phyloP scores from a whole-genome alignment of 2,113 vertebrate species.

The Menidia beryllina region DNA sequence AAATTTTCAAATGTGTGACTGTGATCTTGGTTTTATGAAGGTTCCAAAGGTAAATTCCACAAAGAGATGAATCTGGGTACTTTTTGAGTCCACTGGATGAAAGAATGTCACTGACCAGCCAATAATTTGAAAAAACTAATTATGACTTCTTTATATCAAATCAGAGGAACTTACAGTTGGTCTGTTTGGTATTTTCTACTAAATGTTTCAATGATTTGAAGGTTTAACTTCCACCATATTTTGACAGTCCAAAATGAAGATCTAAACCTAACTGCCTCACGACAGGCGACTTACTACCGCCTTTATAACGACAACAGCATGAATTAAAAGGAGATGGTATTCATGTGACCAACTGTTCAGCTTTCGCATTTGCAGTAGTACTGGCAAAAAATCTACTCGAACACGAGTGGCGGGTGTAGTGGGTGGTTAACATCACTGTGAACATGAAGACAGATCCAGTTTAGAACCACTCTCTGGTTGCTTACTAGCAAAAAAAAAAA shows the following conservation, averaged over 20 bases:
- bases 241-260: no score
- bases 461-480: conserved; percentile 10
- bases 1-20: no score
- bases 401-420: conserved; percentile 9
- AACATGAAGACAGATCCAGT: conserved; percentile 21
- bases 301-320: neutral
- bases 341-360: conserved; percentile 4
- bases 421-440: conserved; percentile 15
- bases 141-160: neutral
- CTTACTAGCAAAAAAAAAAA: neutral
- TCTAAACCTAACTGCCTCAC: no score
- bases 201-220: neutral
- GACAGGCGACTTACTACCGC: neutral
- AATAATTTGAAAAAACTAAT: no score
- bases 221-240: no score
- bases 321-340: conserved; percentile 13
- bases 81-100: no score
- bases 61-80: no score
- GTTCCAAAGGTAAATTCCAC: no score
- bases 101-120: no score
- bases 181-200: neutral
- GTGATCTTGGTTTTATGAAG: no score
- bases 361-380: conserved; percentile 16
- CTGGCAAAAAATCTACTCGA: conserved; percentile 1
- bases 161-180: neutral